Evolutionary conservation across 2,113 vertebrate genomes (phyloP).

Genomic region (Seriola quinqueradiata): DNA sequence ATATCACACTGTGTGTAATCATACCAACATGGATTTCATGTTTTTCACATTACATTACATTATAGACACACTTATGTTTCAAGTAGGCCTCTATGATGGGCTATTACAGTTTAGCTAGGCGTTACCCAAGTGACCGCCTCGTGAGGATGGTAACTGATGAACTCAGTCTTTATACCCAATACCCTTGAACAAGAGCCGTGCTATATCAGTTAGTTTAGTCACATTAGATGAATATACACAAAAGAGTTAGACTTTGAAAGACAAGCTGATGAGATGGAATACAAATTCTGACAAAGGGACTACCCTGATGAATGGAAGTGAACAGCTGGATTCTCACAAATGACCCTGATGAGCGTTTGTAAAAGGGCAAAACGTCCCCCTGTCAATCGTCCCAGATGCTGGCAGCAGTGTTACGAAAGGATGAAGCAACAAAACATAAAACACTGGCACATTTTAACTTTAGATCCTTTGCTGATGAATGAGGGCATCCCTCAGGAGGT

Average conservation of each 20-base stretch:
- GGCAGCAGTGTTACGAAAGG: not conserved
- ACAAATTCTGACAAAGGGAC: slow-evolving; percentile 48
- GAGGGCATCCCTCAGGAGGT: slow-evolving; percentile 36
- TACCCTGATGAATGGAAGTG: slow-evolving; percentile 26
- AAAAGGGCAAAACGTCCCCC: slow-evolving; percentile 48
- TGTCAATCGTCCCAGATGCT: slow-evolving; percentile 41
- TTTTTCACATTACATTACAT: not conserved
- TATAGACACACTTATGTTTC: not conserved
- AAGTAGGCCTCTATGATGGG: not conserved
- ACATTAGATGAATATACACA: slow-evolving; percentile 47
- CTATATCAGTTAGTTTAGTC: slow-evolving; percentile 36
- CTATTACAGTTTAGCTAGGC: not conserved
- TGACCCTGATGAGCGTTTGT: slow-evolving; percentile 36
- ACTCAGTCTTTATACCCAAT: slow-evolving; percentile 14
- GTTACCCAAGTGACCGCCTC: not conserved
- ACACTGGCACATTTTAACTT: slow-evolving; percentile 31
- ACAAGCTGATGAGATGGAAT: slow-evolving; percentile 48
- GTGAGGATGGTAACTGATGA: slow-evolving; percentile 8
- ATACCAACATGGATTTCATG: too few species aligned
- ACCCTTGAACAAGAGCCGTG: slow-evolving; percentile 38
- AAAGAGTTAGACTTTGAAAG: slow-evolving; percentile 31
- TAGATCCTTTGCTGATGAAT: slow-evolving; percentile 44
- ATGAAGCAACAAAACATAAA: slow-evolving; percentile 26
- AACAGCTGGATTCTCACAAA: slow-evolving; percentile 27
- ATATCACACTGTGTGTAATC: not conserved